Evolutionary conservation across 2,888 invertebrate species (phyloP).

Genomic region (Hirtodrosophila confusa): DNA sequence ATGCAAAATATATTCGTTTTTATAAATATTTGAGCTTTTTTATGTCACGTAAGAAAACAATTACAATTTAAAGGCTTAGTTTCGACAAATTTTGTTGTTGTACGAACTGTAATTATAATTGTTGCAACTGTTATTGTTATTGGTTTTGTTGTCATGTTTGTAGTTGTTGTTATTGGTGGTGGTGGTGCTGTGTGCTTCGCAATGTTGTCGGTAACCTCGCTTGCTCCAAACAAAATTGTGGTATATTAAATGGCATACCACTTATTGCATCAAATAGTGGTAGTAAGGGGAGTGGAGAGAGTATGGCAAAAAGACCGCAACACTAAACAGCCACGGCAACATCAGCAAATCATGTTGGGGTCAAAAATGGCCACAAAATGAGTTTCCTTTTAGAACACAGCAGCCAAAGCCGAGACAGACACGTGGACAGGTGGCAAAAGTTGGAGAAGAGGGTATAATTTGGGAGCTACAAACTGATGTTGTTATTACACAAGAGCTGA

Average conservation of each 20-base stretch:
- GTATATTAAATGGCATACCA: conserved; percentile 67
- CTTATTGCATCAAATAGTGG: conserved; percentile 57
- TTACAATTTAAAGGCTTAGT: conserved; percentile 30
- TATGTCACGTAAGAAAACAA: conserved; percentile 14
- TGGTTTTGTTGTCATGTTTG: conserved; percentile 5
- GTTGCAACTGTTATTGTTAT: conserved; percentile 11
- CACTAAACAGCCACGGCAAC: conserved; percentile 28
- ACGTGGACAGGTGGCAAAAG: background rate
- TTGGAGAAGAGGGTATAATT: background rate
- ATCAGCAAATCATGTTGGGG: conserved; percentile 27
- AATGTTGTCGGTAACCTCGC: conserved; percentile 26
- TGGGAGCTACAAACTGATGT: conserved; percentile 4
- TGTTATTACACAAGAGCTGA: conserved; percentile 28
- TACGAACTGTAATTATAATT: conserved; percentile 29
- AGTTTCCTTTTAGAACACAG: conserved; percentile 39
- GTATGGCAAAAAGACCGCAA: conserved; percentile 32
- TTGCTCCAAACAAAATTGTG: conserved; percentile 59
- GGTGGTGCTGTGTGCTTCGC: conserved; percentile 27
- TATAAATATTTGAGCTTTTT: background rate
- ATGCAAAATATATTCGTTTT: background rate
- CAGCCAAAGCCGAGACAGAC: conserved; percentile 1
- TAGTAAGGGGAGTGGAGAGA: background rate
- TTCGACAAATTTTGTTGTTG: conserved; percentile 18
- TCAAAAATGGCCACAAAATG: conserved; percentile 45
- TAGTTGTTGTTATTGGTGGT: conserved; percentile 1